phyloP scores from a whole-genome alignment of 2,113 vertebrate species.

The Gopherus flavomarginatus region DNA sequence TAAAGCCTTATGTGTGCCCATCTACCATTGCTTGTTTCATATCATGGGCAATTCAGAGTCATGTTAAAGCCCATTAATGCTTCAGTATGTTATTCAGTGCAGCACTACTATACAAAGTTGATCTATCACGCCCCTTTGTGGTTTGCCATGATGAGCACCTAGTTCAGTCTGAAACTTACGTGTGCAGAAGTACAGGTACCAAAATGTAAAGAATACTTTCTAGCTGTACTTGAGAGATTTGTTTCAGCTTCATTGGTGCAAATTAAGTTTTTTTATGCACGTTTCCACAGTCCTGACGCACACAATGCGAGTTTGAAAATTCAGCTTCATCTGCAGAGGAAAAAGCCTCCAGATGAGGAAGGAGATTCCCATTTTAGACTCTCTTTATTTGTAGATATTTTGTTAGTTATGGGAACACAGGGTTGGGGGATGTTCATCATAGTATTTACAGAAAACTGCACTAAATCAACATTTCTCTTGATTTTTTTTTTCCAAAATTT shows the following conservation, averaged over 20 bases:
- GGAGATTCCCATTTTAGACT: constrained; percentile 14
- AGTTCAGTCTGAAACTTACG: not conserved
- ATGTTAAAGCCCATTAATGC: not conserved
- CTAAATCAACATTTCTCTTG: not conserved
- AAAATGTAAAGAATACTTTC: not conserved
- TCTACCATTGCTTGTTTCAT: not conserved
- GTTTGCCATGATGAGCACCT: not conserved
- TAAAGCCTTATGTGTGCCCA: not conserved
- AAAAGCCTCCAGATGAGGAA: not conserved
- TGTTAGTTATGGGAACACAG: not conserved
- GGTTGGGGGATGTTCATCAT: not conserved
- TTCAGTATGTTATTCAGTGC: not conserved
- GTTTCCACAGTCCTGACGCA: not conserved
- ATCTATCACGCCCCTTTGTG: not conserved
- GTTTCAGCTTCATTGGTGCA: not conserved
- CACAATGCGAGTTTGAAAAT: not conserved
- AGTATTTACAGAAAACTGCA: constrained; percentile 18
- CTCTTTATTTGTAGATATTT: constrained; percentile 1
- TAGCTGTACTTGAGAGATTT: fast-evolving
- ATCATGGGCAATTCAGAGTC: not conserved
- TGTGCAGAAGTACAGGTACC: not conserved
- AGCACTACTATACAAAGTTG: not conserved
- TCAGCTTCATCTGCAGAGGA: not conserved
- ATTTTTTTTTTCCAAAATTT: not conserved
- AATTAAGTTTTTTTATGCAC: not conserved